Percentiles rank a stretch among this genome's conserved stretches.
phyloP scores from a whole-genome alignment of 2,113 vertebrate species.

The Apteryx mantelli region DNA sequence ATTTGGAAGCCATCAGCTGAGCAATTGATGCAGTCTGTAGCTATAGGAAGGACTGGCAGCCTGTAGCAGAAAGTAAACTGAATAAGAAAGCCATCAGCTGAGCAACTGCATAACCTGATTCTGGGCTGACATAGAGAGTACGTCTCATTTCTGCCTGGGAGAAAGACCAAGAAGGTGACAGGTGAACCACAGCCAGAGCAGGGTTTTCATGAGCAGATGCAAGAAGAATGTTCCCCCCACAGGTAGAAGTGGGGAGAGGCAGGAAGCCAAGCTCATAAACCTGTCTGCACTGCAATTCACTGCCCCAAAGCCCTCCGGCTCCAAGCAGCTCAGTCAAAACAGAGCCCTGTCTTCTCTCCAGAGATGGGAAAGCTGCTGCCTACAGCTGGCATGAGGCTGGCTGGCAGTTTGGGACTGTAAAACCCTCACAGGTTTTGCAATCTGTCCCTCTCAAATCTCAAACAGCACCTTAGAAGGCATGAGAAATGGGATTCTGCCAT shows the following conservation, averaged over 20 bases:
- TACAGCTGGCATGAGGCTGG: background rate
- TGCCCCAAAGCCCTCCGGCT: background rate
- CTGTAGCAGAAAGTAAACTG: background rate
- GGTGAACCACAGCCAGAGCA: background rate
- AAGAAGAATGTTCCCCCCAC: background rate
- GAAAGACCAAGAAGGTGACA: background rate
- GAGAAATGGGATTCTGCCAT: rapidly evolving
- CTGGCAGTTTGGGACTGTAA: background rate
- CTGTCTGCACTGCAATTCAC: background rate
- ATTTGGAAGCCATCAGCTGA: too few species aligned
- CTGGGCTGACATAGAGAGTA: background rate
- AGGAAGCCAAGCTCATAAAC: background rate
- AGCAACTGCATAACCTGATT: background rate
- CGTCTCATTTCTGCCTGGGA: too few species aligned
- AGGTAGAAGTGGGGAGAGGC: background rate
- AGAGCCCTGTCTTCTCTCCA: background rate
- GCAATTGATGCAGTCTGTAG: background rate
- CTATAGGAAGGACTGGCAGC: background rate
- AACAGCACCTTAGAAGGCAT: rapidly evolving
- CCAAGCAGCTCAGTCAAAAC: background rate
- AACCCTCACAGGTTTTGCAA: background rate
- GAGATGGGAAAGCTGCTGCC: background rate
- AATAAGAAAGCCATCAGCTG: rapidly evolving
- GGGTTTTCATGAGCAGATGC: background rate
- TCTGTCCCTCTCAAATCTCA: background rate